Conservation (phyloP, 2,797 vertebrate genomes). For the Knipowitschia caucasica region DNA sequence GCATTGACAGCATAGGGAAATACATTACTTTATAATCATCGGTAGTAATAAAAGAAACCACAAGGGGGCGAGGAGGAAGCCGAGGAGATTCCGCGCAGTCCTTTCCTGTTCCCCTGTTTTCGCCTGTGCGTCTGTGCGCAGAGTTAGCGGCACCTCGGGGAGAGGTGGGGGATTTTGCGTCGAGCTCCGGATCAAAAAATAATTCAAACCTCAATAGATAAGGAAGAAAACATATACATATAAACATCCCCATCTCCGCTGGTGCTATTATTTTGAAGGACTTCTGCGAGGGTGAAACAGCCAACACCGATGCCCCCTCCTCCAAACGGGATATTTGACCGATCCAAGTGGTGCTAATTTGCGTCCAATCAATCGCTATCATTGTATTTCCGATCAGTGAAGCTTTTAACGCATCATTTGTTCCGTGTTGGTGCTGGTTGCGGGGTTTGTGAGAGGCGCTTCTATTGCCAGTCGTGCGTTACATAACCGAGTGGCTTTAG, state of each 20-base stretch:
- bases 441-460: slow-evolving; percentile 28
- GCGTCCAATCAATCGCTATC: slow-evolving; percentile 11
- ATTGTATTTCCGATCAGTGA: slow-evolving; percentile 9
- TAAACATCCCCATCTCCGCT: slow-evolving; percentile 18
- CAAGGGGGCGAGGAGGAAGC: slow-evolving; percentile 10
- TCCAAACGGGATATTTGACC: slow-evolving; percentile 40
- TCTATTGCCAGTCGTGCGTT: slow-evolving; percentile 53
- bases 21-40: slow-evolving; percentile 20
- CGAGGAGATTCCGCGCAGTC: slow-evolving; percentile 39
- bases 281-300: slow-evolving; percentile 19
- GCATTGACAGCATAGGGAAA: slow-evolving; percentile 27
- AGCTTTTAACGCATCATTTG: slow-evolving; percentile 17
- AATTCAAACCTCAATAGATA: slow-evolving; percentile 11
- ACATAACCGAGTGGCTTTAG: slow-evolving; percentile 71
- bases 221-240: slow-evolving; percentile 9
- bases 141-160: slow-evolving; percentile 41
- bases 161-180: slow-evolving; percentile 51
- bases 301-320: slow-evolving; percentile 37
- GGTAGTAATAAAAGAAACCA: slow-evolving; percentile 52
- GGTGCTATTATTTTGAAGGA: slow-evolving; percentile 28
- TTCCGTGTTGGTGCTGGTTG: slow-evolving; percentile 18
- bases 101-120: slow-evolving; percentile 31
- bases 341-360: slow-evolving; percentile 43
- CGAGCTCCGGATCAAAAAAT: slow-evolving; percentile 22
- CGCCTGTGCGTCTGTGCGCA: slow-evolving; percentile 30